Conservation (phyloP, 1,140 invertebrate genomes). For the Lucilia cuprina region DNA sequence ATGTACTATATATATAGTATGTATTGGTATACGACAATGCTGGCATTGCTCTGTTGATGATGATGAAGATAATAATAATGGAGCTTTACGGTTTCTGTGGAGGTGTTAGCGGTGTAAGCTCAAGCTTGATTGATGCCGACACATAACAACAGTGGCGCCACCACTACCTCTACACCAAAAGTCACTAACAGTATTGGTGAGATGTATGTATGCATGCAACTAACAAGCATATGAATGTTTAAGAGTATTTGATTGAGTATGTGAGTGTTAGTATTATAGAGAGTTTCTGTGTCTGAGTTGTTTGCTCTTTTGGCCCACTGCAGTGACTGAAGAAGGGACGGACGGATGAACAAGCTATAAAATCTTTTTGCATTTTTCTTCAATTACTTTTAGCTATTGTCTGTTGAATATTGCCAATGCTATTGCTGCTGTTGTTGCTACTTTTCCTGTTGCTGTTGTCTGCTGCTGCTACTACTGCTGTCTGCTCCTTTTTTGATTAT, state of each 20-base stretch:
- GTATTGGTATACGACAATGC: background rate
- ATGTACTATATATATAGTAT: background rate
- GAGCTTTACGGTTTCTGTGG: conserved; percentile 28
- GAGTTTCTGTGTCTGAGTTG: background rate
- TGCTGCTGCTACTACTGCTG: background rate
- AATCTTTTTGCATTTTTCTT: background rate
- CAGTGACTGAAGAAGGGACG: background rate
- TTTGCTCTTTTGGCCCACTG: background rate
- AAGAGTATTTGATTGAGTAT: background rate
- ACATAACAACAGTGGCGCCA: conserved; percentile 26
- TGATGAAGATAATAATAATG: conserved; percentile 25
- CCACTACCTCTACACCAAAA: conserved; percentile 19
- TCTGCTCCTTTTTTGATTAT: background rate
- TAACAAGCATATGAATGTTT: background rate
- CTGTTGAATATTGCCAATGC: background rate
- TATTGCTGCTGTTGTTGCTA: background rate
- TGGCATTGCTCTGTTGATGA: background rate
- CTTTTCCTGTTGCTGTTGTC: background rate
- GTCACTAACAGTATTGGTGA: background rate
- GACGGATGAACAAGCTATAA: background rate
- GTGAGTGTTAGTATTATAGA: background rate
- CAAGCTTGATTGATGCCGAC: conserved; percentile 34
- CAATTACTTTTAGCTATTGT: background rate
- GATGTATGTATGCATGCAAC: background rate
- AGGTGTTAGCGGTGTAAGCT: conserved; percentile 34